Base-by-base conservation (phyloP, 23 tunicate species). In the Ascidia mentula region DNA sequence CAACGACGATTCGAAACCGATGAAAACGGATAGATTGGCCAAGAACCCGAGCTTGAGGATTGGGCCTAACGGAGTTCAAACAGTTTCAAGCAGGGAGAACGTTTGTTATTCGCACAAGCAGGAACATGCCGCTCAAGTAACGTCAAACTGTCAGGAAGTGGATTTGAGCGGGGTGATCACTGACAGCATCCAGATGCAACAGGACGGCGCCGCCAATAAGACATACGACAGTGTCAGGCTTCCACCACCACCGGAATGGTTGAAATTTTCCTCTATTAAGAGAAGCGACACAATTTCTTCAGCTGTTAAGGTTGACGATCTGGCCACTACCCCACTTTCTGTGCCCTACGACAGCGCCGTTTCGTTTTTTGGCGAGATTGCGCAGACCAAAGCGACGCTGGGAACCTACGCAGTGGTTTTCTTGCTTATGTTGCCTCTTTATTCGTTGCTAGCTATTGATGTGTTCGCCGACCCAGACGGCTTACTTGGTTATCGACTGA, bases 221-320 rank as follows among this genome's bases (percentile, higher is more conserved):
- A 26, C 37, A 24, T 7, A 15, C 12, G 40, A 26, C 2, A 77
- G 42, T 0, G 9, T 45, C 8, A 46, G 35, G 1, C 38, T 69
- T 40, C 89, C 89, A 0, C 89, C 34, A 0, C 89, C 89, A 0
- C 89, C 89, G 3, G 81, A 77, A 8, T 85, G 89, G 89, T 40
- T 85, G 7, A 77, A 78, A 61, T 77, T 36, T 85, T 36, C 89
- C 8, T 76, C 89, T 12, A 28, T 85, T 22, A 40, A 72, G 32
- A 24, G 59, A n/a, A 33, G 82, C 24, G 39, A 45, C n/a, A 38
- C 89, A 0, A 38, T 38, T 20, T 45, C 69, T 13, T 78, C 89
- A 3, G 46, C 89, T 13, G 59, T 85, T 36, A 80, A 69, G 28
- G 89, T 85, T 15, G 77, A 37, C 0, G 89, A 85, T 37, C 74